Percentiles rank a stretch among this genome's conserved stretches.
Evolutionary conservation across 2,888 invertebrate genomes (phyloP).

Genomic region (Habroteleia sp.): DNA sequence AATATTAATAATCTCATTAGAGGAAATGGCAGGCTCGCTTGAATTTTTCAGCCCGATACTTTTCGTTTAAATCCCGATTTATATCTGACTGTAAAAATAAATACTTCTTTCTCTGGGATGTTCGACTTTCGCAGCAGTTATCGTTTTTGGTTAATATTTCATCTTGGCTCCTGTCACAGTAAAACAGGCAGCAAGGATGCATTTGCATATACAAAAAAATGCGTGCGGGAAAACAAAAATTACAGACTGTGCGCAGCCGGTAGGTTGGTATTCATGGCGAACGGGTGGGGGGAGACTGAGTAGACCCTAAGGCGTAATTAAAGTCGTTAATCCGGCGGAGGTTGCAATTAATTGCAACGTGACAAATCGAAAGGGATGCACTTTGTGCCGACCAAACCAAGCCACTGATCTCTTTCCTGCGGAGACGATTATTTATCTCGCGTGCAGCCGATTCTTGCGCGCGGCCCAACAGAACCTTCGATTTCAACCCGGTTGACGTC

Average conservation of each 20-base stretch:
- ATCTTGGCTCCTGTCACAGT: slow-evolving; percentile 61
- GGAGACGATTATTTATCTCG: slow-evolving; percentile 65
- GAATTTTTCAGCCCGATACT: slow-evolving; percentile 26
- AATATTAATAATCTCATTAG: slow-evolving; percentile 55
- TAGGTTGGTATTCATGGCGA: too few relatives aligned
- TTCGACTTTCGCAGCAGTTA: slow-evolving; percentile 59
- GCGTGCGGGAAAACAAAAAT: slow-evolving; percentile 52
- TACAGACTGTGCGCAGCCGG: too few relatives aligned
- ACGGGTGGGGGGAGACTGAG: too few relatives aligned
- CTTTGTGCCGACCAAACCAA: slow-evolving; percentile 58
- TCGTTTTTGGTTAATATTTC: slow-evolving; percentile 61
- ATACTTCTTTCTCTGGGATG: slow-evolving; percentile 52
- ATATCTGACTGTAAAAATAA: slow-evolving; percentile 56
- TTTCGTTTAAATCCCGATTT: slow-evolving; percentile 61
- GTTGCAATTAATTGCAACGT: slow-evolving; percentile 74
- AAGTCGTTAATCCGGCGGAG: slow-evolving; percentile 72
- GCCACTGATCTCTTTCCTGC: slow-evolving; percentile 63
- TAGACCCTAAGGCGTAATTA: slow-evolving; percentile 67
- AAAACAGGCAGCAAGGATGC: slow-evolving; percentile 62
- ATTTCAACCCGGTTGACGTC: slow-evolving; percentile 41
- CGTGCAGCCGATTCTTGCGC: slow-evolving; percentile 62
- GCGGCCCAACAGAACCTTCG: slow-evolving; percentile 48
- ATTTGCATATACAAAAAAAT: slow-evolving; percentile 62
- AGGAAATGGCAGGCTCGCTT: slow-evolving; percentile 8
- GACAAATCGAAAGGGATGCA: slow-evolving; percentile 70